Base-by-base conservation (phyloP, 2,113 vertebrate genomes). In the Rhagologus leucostigma region DNA sequence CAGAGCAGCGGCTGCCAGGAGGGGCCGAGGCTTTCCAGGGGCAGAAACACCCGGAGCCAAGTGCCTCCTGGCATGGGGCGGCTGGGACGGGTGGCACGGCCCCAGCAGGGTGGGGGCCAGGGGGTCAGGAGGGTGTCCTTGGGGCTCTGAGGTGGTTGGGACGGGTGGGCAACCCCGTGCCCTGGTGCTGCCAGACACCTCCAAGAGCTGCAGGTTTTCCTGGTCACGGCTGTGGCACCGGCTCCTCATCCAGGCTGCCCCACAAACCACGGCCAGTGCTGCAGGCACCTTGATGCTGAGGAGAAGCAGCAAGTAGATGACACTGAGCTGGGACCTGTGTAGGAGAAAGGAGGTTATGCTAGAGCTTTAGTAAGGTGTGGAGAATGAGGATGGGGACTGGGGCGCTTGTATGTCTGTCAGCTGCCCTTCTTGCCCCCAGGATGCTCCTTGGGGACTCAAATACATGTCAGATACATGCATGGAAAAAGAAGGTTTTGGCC, bases 51-150 rank as follows among this genome's bases (percentile, higher is more conserved):
- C 21, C 0, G 0, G 12, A 46, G 12, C 30, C 0, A 1, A 65
- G 56, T 24, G n/a, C 13, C 14, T 44, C 27, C 52, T 0, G 0
- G 18, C 3, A 3, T 0, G 0, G 49, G 63, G 15, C 0, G 0
- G 5, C 17, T 0, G 0, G 37, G 56, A 24, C 0, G 16, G 52
- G 27, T 4, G 21, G 23, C 10, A 5, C 1, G 4, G 62, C 16
- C 6, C 42, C 1, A 4, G 62, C 47, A 59, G 57, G 21, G n/a
- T 4, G 1, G 5, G 12, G 27, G 18, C n/a, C 3, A 6, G 20
- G 26, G n/a, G n/a, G 3, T 1, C 57, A 71, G 57, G 3, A 63
- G 53, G 15, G 7, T 1, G 0, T 16, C 47, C 29, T 21, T 49
- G 47, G 0, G 6, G 24, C 49, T 68, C 17, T 0, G 2, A 35